Conservation (phyloP, 2,888 invertebrate genomes). For the Pheosia gnoma region DNA sequence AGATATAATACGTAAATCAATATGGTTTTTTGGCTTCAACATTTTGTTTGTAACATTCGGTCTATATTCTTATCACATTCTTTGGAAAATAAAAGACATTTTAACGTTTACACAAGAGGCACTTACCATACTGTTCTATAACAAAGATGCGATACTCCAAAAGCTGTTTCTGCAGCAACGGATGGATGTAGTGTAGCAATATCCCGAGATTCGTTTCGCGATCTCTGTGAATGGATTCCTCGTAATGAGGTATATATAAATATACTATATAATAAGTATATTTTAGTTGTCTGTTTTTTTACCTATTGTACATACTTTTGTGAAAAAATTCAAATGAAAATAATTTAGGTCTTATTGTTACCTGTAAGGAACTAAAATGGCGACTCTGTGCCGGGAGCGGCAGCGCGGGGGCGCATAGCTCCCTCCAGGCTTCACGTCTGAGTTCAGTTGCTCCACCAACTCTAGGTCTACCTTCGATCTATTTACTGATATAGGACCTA, state of each 20-base stretch:
- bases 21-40: too few relatives aligned
- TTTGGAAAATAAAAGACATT: too few relatives aligned
- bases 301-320: too few relatives aligned
- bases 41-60: too few relatives aligned
- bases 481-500: conserved; percentile 14
- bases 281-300: too few relatives aligned
- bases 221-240: conserved; percentile 71
- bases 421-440: conserved; percentile 28
- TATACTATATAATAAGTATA: too few relatives aligned
- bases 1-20: too few relatives aligned
- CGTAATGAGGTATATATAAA: too few relatives aligned
- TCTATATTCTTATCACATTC: too few relatives aligned
- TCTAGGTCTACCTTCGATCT: conserved; percentile 18
- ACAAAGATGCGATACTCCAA: conserved; percentile 80
- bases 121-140: conserved; percentile 31
- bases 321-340: too few relatives aligned
- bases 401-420: conserved; percentile 32
- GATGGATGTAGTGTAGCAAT: conserved; percentile 85
- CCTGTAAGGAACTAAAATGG: conserved; percentile 39
- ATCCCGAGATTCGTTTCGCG: conserved; percentile 76
- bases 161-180: conserved; percentile 92
- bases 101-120: background rate
- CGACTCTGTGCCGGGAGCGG: conserved; percentile 33
- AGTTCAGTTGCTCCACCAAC: conserved; percentile 22
- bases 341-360: conserved; percentile 6